These are phyloP conservation scores for Latrodectus geometricus DNA, from an alignment of 1,140 invertebrate species.

Conservation along the genomic window DNA sequence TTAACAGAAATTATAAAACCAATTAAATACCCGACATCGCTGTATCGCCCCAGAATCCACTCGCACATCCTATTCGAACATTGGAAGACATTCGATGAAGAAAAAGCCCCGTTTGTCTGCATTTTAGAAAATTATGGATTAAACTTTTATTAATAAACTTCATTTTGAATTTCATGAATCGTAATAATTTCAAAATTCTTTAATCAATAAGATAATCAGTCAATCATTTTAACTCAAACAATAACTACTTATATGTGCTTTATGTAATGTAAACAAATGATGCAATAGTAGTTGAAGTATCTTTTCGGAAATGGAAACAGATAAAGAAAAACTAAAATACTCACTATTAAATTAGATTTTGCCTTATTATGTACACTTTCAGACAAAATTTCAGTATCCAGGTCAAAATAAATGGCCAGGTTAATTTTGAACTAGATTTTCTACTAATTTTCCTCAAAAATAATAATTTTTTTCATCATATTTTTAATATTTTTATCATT, in stretches of 20 bases:
- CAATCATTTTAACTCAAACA: background rate
- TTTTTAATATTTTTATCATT: too few relatives aligned
- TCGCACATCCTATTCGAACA: slow-evolving; percentile 72
- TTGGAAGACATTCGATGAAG: slow-evolving; percentile 54
- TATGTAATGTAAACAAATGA: background rate
- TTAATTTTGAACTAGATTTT: background rate
- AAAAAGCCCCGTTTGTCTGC: slow-evolving; percentile 9
- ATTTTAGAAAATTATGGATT: slow-evolving; percentile 52
- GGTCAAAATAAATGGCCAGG: background rate
- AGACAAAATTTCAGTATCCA: background rate
- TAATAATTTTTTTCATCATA: background rate
- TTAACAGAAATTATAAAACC: background rate
- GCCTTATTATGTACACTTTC: background rate
- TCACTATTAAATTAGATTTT: background rate
- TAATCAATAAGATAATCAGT: background rate
- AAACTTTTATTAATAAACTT: background rate
- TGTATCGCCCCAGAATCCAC: slow-evolving; percentile 75
- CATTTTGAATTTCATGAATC: background rate
- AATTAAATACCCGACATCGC: slow-evolving; percentile 69
- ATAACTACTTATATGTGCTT: background rate
- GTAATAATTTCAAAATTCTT: background rate
- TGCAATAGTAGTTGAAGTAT: background rate
- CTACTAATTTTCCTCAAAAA: background rate
- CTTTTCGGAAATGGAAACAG: background rate
- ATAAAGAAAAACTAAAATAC: too few relatives aligned